Percentiles rank a stretch among this genome's conserved stretches.
phyloP scores from a whole-genome alignment of 2,888 invertebrate genomes.

The Mesopsocus fuscifrons region DNA sequence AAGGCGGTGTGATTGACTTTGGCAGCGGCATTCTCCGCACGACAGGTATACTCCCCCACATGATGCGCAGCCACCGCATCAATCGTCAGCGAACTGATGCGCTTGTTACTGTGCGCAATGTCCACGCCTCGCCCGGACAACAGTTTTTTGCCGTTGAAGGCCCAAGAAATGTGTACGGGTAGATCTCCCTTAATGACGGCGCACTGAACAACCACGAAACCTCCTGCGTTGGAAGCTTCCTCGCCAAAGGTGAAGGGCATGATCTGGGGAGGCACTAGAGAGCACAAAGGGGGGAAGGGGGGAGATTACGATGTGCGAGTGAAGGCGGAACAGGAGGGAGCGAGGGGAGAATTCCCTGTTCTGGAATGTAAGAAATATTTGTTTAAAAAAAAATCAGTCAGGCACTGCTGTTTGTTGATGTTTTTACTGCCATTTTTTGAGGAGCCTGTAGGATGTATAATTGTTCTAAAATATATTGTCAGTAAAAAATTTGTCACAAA shows the following conservation, averaged over 20 bases:
- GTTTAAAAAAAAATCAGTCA: too few species aligned
- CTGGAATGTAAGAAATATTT: too few species aligned
- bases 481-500: too few species aligned
- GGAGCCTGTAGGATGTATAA: too few species aligned
- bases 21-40: conserved; percentile 24
- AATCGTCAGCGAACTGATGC: conserved; percentile 28
- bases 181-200: conserved; percentile 25
- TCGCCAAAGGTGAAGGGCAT: conserved; percentile 58
- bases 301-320: too few species aligned
- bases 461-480: too few species aligned
- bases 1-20: conserved; percentile 16
- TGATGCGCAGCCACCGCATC: conserved; percentile 28
- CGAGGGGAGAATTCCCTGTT: too few species aligned
- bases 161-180: conserved; percentile 21
- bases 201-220: conserved; percentile 41
- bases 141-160: conserved; percentile 34
- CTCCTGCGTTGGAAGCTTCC: conserved; percentile 33
- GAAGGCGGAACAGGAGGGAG: too few species aligned
- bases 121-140: conserved; percentile 19
- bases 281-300: conserved; percentile 9
- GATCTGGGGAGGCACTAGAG: conserved; percentile 57
- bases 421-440: too few species aligned
- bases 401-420: too few species aligned
- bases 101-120: conserved; percentile 20
- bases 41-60: conserved; percentile 30